Base-by-base conservation (phyloP, 2,113 vertebrate genomes). In the Nesogale talazaci region DNA sequence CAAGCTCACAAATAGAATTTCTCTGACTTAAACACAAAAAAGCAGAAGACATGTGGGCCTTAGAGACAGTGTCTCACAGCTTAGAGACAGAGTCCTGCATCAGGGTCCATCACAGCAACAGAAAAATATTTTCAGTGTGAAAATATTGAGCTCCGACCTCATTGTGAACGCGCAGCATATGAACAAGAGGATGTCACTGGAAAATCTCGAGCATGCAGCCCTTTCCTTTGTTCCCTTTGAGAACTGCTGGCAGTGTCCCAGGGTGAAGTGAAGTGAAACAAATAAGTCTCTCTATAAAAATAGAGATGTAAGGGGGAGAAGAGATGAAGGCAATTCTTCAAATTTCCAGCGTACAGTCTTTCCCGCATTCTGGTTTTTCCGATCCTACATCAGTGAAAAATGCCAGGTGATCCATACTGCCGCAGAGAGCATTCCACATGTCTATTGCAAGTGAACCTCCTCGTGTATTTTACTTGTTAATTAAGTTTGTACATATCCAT, bases 241-340 rank as follows among this genome's bases (percentile, higher is more conserved):
- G 23, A 42, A 83, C 16, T 86, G 4, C 2, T 84, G 12, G 17
- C 56, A 61, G n/a, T 25, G 23, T 86, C 29, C 17, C 52, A 34
- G 19, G 56, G 36, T 82, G 82, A 94, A 92, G 82, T 89, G 22
- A 90, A 91, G 52, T 40, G 76, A 91, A 95, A 67, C 23, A 89
- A 81, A 87, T 69, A 85, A 52, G 23, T 4, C 10, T 78, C 2
- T 46, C 20, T 90, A 93, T 93, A 86, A 91, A 94, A 94, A 81
- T 25, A 96, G 80, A 83, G 36, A 61, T 3, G 74, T 75, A 46
- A 88, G 90, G 88, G 83, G 38, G 89, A 87, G 69, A 17, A 19
- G 46, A 1, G 22, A 79, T n/a, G 3, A 2, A 70, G 80, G 3
- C 1, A 74, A 59, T 88, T 90, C 15, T 92, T 79, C 56, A 86